Conservation (phyloP, 1,140 invertebrate species). For the Laodelphax striatellus region DNA sequence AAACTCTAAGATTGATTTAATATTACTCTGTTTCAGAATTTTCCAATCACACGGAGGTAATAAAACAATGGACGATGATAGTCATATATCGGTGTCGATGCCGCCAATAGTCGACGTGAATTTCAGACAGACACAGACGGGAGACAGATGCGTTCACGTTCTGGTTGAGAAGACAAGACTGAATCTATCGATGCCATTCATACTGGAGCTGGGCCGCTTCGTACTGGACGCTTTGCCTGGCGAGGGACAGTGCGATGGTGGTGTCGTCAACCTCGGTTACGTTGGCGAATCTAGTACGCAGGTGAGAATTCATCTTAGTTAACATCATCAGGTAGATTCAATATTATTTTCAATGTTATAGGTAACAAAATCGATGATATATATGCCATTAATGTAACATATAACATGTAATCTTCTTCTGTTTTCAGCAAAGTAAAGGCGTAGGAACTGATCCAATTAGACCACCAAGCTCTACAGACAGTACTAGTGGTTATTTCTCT, state of each 20-base stretch:
- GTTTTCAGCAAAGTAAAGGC: not conserved
- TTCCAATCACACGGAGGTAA: conserved; percentile 52
- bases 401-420: too few relatives aligned
- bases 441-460: conserved; percentile 8
- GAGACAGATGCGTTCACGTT: conserved; percentile 50
- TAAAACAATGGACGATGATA: conserved; percentile 32
- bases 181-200: conserved; percentile 61
- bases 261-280: conserved; percentile 55
- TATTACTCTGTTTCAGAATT: conserved; percentile 40
- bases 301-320: too few relatives aligned
- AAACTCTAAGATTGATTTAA: too few relatives aligned
- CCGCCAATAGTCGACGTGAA: conserved; percentile 54
- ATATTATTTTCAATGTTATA: not conserved
- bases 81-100: conserved; percentile 47
- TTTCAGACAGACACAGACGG: conserved; percentile 47
- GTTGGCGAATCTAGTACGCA: conserved; percentile 37
- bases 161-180: conserved; percentile 57
- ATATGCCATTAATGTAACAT: not conserved
- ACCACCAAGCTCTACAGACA: conserved; percentile 35
- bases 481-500: conserved; percentile 46
- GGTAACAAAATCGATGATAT: too few relatives aligned
- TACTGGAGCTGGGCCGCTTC: conserved; percentile 52
- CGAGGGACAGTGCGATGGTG: conserved; percentile 40
- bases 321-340: too few relatives aligned
- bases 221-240: conserved; percentile 52